Base-by-base conservation (phyloP, 2,888 invertebrate genomes). In the Aplocera efformata region DNA sequence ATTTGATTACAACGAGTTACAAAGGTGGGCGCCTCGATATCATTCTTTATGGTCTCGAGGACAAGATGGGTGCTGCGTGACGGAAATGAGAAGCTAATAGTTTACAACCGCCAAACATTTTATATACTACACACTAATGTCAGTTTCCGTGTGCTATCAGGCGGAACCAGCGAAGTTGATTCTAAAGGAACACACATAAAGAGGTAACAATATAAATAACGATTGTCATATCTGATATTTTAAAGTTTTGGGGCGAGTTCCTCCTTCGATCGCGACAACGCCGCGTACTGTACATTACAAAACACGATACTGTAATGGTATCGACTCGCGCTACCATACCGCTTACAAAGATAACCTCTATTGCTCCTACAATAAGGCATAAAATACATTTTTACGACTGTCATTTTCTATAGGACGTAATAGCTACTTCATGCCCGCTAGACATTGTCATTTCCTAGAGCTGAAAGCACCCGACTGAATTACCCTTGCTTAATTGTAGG, bases 281-380 rank as follows among this genome's bases (percentile, higher is more conserved):
- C 7, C 27, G 27, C 31, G 20, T 25, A 36, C 32, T 32, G 36
- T 39, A 34, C n/a, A 10, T 10, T 10, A n/a, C 11, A 20, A 25
- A 32, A 47, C 48, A 58, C 60, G 66, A 58, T 30, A 32, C 38
- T 27, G 29, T 23, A 32, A 32, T 39, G 39, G 28, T 63, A 70
- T 64, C 66, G 62, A 72, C 75, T 73, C 55, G 71, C 55, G 60
- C 58, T 62, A 56, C 53, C 58, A 63, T 70, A 78, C 78, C 78
- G 76, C 76, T 79, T 79, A 80, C 60, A 63, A 61, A 62, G 64
- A 68, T 72, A 72, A 60, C 63, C 65, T 67, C 70, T 67, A 70
- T 74, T 66, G 66, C 63, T 71, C 63, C 70, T 70, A 72, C 65
- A 32, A 50, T 70, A 71, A 73, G 78, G 76, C 79, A 74, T 75